Evolutionary conservation across 2,888 invertebrate species (phyloP).

Genomic region (Rotaria socialis): DNA sequence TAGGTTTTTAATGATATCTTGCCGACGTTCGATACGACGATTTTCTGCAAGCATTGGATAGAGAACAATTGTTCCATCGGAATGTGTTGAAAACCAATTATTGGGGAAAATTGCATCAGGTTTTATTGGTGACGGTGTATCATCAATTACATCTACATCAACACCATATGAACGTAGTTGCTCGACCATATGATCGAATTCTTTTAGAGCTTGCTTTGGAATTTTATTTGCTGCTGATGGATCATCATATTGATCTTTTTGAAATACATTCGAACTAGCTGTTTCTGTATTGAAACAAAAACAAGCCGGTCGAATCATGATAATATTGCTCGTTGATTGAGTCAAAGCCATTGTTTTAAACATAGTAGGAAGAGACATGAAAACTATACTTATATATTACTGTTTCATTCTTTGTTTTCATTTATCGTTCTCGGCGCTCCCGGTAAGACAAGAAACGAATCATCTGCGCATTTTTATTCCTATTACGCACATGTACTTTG

Average conservation of each 20-base stretch:
- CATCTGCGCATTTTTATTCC: too few species aligned
- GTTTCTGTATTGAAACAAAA: slow-evolving; percentile 23
- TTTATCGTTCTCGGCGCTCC: too few species aligned
- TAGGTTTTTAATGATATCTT: background rate
- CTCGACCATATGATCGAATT: slow-evolving; percentile 5
- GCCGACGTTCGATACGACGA: slow-evolving; percentile 27
- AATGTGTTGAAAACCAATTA: slow-evolving; percentile 36
- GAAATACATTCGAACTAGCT: slow-evolving; percentile 1
- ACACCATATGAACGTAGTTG: background rate
- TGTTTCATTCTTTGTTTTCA: too few species aligned
- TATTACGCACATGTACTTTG: too few species aligned
- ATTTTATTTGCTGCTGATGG: background rate
- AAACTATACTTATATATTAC: too few species aligned
- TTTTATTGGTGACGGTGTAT: background rate
- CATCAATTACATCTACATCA: background rate
- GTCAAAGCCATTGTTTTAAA: background rate
- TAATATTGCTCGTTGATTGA: background rate
- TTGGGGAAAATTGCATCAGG: slow-evolving; percentile 37
- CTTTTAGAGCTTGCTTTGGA: background rate
- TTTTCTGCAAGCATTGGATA: slow-evolving; percentile 32
- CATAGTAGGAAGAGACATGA: too few species aligned
- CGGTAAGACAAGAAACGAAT: too few species aligned
- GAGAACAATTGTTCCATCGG: background rate
- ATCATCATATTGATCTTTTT: background rate
- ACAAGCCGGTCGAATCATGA: slow-evolving; percentile 36